Percentiles rank a stretch among this genome's conserved stretches.
These are phyloP conservation scores for Saguinus imperator DNA, from an alignment of 2,113 vertebrate genomes.

Conservation along the genomic window DNA sequence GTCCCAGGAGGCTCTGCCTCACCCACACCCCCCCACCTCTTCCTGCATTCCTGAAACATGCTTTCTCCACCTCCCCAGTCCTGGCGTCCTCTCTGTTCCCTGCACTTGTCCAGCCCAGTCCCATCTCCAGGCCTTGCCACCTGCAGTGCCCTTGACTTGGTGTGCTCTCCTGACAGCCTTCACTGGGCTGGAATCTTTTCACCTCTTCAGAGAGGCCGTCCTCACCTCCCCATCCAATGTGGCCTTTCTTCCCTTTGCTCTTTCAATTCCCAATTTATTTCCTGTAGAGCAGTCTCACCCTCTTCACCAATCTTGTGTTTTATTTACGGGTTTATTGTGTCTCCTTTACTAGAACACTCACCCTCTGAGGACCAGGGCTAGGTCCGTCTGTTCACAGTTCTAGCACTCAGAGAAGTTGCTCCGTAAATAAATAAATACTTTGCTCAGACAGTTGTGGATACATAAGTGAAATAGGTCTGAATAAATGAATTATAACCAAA, in stretches of 20 bases:
- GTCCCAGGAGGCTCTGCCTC: not conserved
- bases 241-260: not conserved
- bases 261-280: not conserved
- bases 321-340: not conserved
- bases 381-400: not conserved
- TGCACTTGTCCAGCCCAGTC: not conserved
- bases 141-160: not conserved
- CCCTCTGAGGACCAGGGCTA: not conserved
- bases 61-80: fast-evolving
- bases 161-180: not conserved
- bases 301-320: not conserved
- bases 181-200: not conserved
- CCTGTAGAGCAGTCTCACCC: not conserved
- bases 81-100: not conserved
- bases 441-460: not conserved
- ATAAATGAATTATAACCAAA: not conserved
- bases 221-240: no score
- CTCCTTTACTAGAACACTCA: not conserved
- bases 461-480: not conserved
- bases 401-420: not conserved
- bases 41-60: not conserved
- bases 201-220: not conserved
- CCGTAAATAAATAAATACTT: not conserved
- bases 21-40: not conserved
- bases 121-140: not conserved